Conservation (phyloP, 1,140 invertebrate genomes). For the Aphelenchoides fujianensis region DNA sequence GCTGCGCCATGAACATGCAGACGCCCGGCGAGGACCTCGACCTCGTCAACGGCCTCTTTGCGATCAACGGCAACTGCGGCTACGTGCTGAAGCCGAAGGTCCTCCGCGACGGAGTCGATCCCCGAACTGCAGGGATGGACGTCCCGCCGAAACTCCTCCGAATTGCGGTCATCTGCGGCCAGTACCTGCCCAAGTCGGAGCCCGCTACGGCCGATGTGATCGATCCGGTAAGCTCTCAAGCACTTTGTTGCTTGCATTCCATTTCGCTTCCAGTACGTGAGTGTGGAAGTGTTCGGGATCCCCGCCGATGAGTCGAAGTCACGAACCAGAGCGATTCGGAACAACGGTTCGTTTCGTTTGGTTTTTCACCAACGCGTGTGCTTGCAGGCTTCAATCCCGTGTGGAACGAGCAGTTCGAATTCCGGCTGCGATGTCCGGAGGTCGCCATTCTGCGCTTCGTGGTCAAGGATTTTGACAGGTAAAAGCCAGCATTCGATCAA, state of each 20-base stretch:
- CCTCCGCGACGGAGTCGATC: slow-evolving; percentile 52
- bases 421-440: slow-evolving; percentile 66
- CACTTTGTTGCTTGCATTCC: too few relatives aligned
- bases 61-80: slow-evolving; percentile 59
- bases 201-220: slow-evolving; percentile 65
- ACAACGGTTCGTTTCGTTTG: too few relatives aligned
- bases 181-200: slow-evolving; percentile 69
- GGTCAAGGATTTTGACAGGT: slow-evolving; percentile 66
- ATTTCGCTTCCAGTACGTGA: too few relatives aligned
- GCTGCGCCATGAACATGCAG: slow-evolving; percentile 76
- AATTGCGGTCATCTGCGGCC: slow-evolving; percentile 68
- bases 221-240: too few relatives aligned
- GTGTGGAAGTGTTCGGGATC: slow-evolving; percentile 67
- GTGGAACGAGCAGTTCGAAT: slow-evolving; percentile 67
- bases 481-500: too few relatives aligned
- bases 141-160: slow-evolving; percentile 42
- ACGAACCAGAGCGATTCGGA: slow-evolving; percentile 67
- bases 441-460: slow-evolving; percentile 67
- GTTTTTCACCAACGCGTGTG: too few relatives aligned
- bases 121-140: not conserved
- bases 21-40: slow-evolving; percentile 44
- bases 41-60: slow-evolving; percentile 55
- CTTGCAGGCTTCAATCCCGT: slow-evolving; percentile 70
- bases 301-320: slow-evolving; percentile 65
- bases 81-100: slow-evolving; percentile 60